Evolutionary conservation across 2,888 invertebrate genomes (phyloP), one percentile per base, ranked within the genome.

Genomic region (Drosophila paranaensis): DNA sequence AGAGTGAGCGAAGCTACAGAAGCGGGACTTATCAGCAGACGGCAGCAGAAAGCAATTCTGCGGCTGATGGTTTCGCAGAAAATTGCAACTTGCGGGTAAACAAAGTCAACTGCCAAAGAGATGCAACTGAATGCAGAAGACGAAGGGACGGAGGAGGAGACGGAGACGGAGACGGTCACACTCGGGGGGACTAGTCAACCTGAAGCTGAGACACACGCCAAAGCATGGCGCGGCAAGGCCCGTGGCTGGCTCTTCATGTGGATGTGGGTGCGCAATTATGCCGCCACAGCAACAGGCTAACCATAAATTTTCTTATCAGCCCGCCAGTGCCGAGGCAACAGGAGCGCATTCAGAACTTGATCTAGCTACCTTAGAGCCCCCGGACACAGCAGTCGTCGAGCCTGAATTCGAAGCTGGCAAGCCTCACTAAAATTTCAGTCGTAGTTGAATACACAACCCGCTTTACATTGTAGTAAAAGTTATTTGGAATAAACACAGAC

Each of bases 31-130:
- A 86, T 86, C 86, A 79, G 85, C 60, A 53, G 54, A 68, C 58
- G 64, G 81, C 82, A 72, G 70, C 73, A 67, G 71, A 69, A 88
- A 81, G 78, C 73, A 88, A 85, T 89, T 89, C 80, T 84, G 79
- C 51, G 72, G 85, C 82, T 81, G 82, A 87, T 84, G 85, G 82
- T 81, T 89, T 81, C 89, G 73, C 74, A 87, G 86, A 86, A 86
- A 86, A 86, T 86, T 86, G 81, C 89, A 86, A 89, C 86, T 86
- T 86, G 89, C 86, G 86, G 86, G 86, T 82, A 87, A 84, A 89
- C 89, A 86, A 84, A 85, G 82, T 87, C 87, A 85, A 75, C 62
- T 70, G 61, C 61, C 53, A 60, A 40, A 39, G 54, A 74, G 60
- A 67, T 61, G 25, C 8, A 27, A n/a, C 27, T 20, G 16, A 25